Conservation (phyloP, 1,140 invertebrate species). For the Ceratina calcarata region DNA sequence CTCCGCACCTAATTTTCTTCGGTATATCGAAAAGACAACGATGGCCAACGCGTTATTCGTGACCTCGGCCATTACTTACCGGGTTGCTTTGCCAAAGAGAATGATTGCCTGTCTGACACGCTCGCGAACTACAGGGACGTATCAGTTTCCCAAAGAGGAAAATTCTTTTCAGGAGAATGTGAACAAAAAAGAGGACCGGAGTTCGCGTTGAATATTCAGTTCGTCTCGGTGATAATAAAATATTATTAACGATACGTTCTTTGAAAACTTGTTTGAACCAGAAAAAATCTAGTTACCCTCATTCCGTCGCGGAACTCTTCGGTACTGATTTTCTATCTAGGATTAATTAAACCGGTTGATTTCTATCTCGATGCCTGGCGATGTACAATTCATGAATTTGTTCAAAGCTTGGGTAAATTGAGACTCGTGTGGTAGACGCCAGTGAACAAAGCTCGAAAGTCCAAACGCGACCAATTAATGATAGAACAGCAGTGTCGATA, state of each 20-base stretch:
- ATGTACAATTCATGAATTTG: no score
- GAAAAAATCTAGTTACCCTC: not conserved
- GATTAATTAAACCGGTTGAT: constrained; percentile 10
- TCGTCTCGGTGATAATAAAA: no score
- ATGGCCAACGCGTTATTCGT: constrained; percentile 6
- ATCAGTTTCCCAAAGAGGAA: not conserved
- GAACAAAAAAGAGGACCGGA: no score
- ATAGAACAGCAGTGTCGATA: not conserved
- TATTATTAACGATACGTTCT: not conserved
- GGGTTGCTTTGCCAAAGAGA: not conserved
- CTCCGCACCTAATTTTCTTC: constrained; percentile 27
- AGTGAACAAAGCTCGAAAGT: not conserved
- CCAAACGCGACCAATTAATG: constrained; percentile 14
- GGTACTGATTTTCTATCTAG: not conserved
- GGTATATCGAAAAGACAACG: constrained; percentile 33
- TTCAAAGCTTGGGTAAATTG: not conserved
- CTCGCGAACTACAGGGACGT: not conserved
- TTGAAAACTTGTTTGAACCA: not conserved
- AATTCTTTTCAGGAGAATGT: not conserved
- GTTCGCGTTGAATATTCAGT: no score
- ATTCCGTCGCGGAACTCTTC: not conserved
- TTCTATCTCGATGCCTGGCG: not conserved
- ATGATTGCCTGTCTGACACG: not conserved
- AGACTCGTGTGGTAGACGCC: not conserved
- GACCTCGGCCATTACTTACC: not conserved